A percentile compares a stretch with the other conserved stretches of the same genome.
phyloP scores from a whole-genome alignment of 2,113 vertebrate species.

The Lycaon pictus region DNA sequence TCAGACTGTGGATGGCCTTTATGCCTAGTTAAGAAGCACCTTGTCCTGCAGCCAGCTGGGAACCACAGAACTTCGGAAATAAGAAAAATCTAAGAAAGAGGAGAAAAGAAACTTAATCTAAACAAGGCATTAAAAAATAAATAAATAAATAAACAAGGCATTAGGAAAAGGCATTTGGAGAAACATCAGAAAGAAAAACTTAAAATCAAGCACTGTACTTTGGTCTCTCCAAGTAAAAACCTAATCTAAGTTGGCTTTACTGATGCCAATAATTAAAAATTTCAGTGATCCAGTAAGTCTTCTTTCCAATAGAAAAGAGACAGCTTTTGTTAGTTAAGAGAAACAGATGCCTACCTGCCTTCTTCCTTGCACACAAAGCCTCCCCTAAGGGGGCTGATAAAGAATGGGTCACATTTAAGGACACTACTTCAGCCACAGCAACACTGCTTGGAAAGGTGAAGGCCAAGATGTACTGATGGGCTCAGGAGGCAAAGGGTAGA shows the following conservation, averaged over 20 bases:
- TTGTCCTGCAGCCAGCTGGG: not conserved
- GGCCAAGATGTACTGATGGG: not conserved
- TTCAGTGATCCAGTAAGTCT: not conserved
- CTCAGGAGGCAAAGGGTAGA: not conserved
- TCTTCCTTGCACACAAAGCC: not conserved
- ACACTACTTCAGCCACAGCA: not conserved
- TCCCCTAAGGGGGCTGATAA: not conserved
- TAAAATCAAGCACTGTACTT: not conserved
- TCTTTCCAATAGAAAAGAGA: not conserved
- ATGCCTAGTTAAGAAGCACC: not conserved
- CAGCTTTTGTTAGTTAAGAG: not conserved
- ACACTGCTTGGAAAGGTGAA: not conserved
- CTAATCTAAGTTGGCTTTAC: not conserved
- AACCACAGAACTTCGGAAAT: not conserved
- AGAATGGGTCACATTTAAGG: not conserved
- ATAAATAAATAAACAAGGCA: not conserved
- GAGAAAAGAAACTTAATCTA: not conserved
- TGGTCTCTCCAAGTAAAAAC: slow-evolving; percentile 34
- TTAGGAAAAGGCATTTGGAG: not conserved
- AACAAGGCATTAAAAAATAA: not conserved
- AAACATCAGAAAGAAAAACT: slow-evolving; percentile 39
- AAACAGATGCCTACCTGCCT: not conserved
- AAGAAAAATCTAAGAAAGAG: not conserved
- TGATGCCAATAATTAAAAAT: not conserved
- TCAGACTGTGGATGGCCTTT: not conserved